Evolutionary conservation across 2,888 invertebrate genomes (phyloP).

Genomic region (Mythimna vitellina): DNA sequence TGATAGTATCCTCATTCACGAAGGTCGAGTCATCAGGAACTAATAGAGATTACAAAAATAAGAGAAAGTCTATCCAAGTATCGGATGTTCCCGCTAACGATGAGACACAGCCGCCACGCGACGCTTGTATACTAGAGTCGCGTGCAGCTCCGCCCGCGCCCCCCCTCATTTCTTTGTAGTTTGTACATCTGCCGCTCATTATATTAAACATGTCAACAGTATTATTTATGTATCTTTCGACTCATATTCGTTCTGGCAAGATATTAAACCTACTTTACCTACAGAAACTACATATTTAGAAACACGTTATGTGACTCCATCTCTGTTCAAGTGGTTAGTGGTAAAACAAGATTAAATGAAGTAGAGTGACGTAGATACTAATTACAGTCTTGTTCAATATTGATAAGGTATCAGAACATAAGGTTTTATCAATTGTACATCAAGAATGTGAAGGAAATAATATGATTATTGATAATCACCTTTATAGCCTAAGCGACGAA

Average conservation of each 20-base stretch:
- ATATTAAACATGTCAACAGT: conserved; percentile 10
- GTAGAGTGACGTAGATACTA: conserved; percentile 12
- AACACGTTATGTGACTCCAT: background rate
- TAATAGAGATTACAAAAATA: conserved; percentile 36
- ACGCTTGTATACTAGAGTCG: background rate
- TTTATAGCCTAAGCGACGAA: background rate
- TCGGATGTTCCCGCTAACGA: conserved; percentile 35
- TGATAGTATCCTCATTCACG: background rate
- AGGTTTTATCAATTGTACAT: conserved; percentile 9
- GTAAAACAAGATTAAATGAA: conserved; percentile 9
- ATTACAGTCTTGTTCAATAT: conserved; percentile 8
- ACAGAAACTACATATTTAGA: conserved; percentile 11
- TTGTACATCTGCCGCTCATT: conserved; percentile 33
- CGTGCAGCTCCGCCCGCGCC: conserved; percentile 22
- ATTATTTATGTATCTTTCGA: conserved; percentile 18
- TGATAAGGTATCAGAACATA: conserved; percentile 19
- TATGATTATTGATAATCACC: conserved; percentile 9
- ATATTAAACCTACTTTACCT: background rate
- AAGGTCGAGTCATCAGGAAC: conserved; percentile 33
- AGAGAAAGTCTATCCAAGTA: conserved; percentile 52
- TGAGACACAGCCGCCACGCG: background rate
- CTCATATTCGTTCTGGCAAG: conserved; percentile 6
- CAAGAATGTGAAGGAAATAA: background rate
- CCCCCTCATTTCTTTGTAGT: conserved; percentile 26
- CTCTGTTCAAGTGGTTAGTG: conserved; percentile 1